Base-by-base conservation (phyloP, 2,113 vertebrate species). In the Triplophysa dalaica region DNA sequence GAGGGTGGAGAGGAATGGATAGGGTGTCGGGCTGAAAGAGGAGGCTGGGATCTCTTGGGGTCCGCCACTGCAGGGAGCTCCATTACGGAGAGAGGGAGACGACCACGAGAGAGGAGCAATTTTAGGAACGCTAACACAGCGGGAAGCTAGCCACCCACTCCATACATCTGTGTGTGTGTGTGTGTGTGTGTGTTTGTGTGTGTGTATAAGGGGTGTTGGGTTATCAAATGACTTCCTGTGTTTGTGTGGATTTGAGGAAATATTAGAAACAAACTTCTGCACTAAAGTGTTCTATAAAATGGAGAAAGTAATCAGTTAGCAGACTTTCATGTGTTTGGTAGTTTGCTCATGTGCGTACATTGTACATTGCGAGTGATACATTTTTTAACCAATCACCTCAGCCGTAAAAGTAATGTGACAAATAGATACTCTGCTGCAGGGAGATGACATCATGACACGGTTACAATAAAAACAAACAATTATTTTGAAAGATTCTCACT, bases 61-160 rank as follows among this genome's bases (percentile, higher is more conserved):
- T 63, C 29, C 41, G 2, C 54, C 75, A 24, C 83, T 48, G 54
- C 75, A 69, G 80, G 75, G 52, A 64, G 77, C 80, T 81, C 77
- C 61, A 82, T 89, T 88, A 54, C 84, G 85, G 86, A 83, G 86
- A 74, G 85, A 85, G 83, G 83, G 78, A 84, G 78, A 85, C 60
- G 45, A 82, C 75, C 86, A 83, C 84, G 84, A 87, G 81, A 87
- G 80, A 83, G 80, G 87, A 84, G 84, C 84, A 90, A 90, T 87
- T 83, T 48, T 64, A 75, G 64, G 24, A 50, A 19, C 5, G 33
- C 69, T 21, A 80, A 88, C 89, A 88, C 88, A 88, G 73, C 66
- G 82, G 78, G 77, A 69, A 70, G 81, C 78, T 66, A 66, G 26
- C 54, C 72, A 78, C 62, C 77, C 68, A 16, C 76, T 54, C 63